These are phyloP conservation scores for Tenualosa ilisha DNA, from an alignment of 2,797 vertebrate species.

Conservation along the genomic window DNA sequence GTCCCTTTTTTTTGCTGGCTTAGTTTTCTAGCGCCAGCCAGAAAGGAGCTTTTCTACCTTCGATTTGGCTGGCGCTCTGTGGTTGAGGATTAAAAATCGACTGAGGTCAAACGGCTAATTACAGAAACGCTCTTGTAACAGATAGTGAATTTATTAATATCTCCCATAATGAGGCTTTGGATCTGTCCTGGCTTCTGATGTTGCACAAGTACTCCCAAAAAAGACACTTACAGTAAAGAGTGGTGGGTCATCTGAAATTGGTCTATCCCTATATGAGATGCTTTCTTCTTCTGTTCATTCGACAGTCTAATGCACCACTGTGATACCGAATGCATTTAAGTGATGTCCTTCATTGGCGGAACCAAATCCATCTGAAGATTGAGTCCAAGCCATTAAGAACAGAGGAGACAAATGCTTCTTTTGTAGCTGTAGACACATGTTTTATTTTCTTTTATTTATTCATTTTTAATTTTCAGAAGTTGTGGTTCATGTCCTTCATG, in stretches of 20 bases:
- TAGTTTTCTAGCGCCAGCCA: not conserved
- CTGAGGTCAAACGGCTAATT: slow-evolving; percentile 35
- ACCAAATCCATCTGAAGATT: not conserved
- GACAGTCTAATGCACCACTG: slow-evolving; percentile 12
- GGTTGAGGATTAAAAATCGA: slow-evolving; percentile 31
- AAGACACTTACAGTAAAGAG: not conserved
- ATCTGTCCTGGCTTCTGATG: not conserved
- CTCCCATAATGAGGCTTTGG: slow-evolving; percentile 31
- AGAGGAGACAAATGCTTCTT: not conserved
- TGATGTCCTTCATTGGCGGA: not conserved
- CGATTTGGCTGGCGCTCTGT: not conserved
- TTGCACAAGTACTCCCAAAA: not conserved
- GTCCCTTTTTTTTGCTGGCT: not conserved
- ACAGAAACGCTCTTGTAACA: slow-evolving; percentile 32
- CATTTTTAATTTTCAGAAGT: not conserved
- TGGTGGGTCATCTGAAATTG: not conserved
- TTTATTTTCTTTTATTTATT: not conserved
- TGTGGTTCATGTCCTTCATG: not conserved
- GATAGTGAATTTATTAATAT: slow-evolving; percentile 37
- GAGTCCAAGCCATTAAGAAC: not conserved
- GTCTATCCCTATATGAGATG: not conserved
- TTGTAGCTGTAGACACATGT: too few relatives aligned
- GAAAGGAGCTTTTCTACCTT: not conserved
- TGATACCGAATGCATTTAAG: not conserved
- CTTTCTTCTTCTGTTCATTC: not conserved